Percentiles rank a stretch among this genome's conserved stretches.
Conservation (phyloP, 2,888 invertebrate species). For the Sphaerophoria rueppellii region DNA sequence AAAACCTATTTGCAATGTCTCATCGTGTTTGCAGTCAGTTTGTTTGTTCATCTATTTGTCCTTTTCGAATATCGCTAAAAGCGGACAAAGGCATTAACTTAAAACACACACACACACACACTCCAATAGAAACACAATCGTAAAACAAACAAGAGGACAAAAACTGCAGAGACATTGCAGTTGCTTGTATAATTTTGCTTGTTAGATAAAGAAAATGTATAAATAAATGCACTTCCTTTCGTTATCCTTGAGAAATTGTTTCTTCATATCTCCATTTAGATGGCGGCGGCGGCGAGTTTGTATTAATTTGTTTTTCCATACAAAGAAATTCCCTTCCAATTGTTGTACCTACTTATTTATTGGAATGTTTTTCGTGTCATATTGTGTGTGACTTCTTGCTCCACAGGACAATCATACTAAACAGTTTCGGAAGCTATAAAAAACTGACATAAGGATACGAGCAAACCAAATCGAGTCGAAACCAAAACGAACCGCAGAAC, state of each 20-base stretch:
- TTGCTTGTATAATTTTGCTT: constrained; percentile 48
- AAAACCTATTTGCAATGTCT: constrained; percentile 66
- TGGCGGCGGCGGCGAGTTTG: neutral
- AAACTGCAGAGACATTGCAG: constrained; percentile 66
- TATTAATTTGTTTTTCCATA: constrained; percentile 55
- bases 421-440: constrained; percentile 70
- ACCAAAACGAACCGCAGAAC: constrained; percentile 14
- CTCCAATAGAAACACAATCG: constrained; percentile 20
- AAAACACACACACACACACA: neutral
- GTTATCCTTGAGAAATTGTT: constrained; percentile 38
- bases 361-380: neutral
- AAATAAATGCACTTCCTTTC: constrained; percentile 23
- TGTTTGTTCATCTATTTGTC: constrained; percentile 55
- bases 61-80: constrained; percentile 52
- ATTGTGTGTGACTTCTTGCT: constrained; percentile 24
- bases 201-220: constrained; percentile 20
- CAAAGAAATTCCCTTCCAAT: neutral
- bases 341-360: neutral
- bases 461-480: neutral
- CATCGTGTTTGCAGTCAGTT: constrained; percentile 49
- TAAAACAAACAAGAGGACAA: constrained; percentile 20
- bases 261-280: constrained; percentile 26
- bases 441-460: constrained; percentile 63
- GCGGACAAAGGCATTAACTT: constrained; percentile 52
- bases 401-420: constrained; percentile 66